Evolutionary conservation across 2,888 invertebrate species (phyloP), one percentile per base, ranked within the genome.

Genomic region (Papilio protenor): DNA sequence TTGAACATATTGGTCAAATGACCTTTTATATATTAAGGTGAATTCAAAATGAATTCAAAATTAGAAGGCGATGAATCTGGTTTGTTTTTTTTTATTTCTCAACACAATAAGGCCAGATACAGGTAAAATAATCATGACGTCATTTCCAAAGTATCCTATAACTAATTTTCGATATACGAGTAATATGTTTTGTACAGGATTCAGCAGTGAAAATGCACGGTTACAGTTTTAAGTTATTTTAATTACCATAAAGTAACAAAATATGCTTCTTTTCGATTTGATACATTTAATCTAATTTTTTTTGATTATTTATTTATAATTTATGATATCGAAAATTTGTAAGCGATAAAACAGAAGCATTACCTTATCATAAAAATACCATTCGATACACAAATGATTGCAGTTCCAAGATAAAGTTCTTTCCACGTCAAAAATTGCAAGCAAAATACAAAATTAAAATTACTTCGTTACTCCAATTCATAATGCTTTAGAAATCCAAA

Each of bases 1-100:
- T 73, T n/a, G 45, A 52, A 61, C 69, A 40, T 71, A 69, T 73
- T 66, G 70, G 49, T 66, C 64, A 23, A 21, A 47, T 69, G 75
- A 75, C 74, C 79, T 77, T 64, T 74, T 49, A 61, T 75, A 33
- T 16, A 40, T 66, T 70, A 79, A 66, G 71, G 55, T 49, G 14
- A 55, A 33, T 74, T 23, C 57, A 77, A 77, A 76, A 75, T 71
- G 72, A 52, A 55, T n/a, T 55, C 55, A 55, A 45, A 16, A 69
- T 40, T 64, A 27, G 10, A 64, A 18, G 14, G 33, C 18, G 0
- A 33, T 18, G 18, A 33, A 33, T 33, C 16, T 14, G 14, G 61
- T 23, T 61, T 61, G 12, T 14, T 14, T 27, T 61, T 61, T 27
- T 61, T 12, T 27, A n/a, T 10, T 10, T 55, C 10, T n/a, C n/a